phyloP scores from a whole-genome alignment of 1,140 invertebrate species.

The Subanguina moxae region DNA sequence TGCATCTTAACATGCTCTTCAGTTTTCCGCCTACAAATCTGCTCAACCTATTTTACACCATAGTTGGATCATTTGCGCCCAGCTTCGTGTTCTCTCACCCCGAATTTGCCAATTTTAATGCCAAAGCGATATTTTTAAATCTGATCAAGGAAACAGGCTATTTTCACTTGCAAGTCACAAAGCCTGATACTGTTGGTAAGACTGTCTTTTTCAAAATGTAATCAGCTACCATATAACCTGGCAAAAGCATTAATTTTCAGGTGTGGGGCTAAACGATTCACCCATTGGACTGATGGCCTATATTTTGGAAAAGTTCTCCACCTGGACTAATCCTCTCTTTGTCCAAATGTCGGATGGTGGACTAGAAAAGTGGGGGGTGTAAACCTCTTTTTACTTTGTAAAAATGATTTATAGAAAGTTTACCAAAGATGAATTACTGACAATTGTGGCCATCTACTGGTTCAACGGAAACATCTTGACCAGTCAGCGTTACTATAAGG shows the following conservation, averaged over 20 bases:
- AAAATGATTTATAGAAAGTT: conserved; percentile 65
- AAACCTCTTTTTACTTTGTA: neutral
- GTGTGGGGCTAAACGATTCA: conserved; percentile 58
- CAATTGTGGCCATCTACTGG: conserved; percentile 86
- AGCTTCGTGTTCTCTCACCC: conserved; percentile 64
- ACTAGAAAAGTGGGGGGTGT: conserved; percentile 6
- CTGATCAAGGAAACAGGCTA: conserved; percentile 75
- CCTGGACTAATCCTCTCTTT: conserved; percentile 67
- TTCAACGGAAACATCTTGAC: conserved; percentile 46
- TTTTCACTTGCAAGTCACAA: conserved; percentile 65
- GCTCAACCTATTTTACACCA: neutral
- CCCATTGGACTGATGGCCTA: conserved; percentile 76
- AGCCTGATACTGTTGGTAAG: conserved; percentile 74
- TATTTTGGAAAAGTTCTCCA: conserved; percentile 78
- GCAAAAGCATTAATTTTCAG: conserved; percentile 20
- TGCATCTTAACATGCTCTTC: conserved; percentile 69
- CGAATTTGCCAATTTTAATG: conserved; percentile 57
- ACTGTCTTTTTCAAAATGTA: neutral
- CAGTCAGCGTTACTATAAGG: conserved; percentile 39
- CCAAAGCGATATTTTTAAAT: neutral
- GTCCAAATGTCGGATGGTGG: conserved; percentile 66
- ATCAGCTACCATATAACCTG: neutral
- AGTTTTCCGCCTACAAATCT: conserved; percentile 35
- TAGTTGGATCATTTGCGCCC: conserved; percentile 18
- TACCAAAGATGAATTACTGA: conserved; percentile 72